These are phyloP conservation scores for Mantis religiosa DNA, from an alignment of 2,888 invertebrate species.

Conservation along the genomic window DNA sequence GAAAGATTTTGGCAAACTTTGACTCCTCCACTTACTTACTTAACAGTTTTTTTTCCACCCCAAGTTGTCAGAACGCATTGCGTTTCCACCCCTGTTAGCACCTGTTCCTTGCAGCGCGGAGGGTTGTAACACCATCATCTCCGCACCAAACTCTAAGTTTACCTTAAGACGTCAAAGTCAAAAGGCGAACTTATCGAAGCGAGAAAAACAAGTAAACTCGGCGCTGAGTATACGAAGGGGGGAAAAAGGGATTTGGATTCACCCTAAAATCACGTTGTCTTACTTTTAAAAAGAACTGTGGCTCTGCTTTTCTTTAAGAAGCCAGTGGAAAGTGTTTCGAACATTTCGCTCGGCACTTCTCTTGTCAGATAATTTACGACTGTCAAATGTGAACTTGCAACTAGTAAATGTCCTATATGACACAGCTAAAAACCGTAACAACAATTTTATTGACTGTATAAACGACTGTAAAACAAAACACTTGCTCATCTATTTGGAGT, in stretches of 20 bases:
- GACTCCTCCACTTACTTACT: neutral
- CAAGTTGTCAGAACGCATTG: neutral
- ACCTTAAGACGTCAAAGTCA: slow-evolving; percentile 1
- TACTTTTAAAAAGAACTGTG: neutral
- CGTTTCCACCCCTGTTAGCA: slow-evolving; percentile 5
- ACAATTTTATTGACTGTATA: neutral
- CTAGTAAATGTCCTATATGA: no score
- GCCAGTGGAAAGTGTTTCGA: neutral
- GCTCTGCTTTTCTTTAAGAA: neutral
- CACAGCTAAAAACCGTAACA: neutral
- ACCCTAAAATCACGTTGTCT: neutral
- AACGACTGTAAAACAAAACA: no score
- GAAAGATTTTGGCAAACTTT: neutral
- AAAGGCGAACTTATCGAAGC: slow-evolving; percentile 8
- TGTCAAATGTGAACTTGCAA: neutral
- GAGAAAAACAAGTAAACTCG: neutral
- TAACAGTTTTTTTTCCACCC: neutral
- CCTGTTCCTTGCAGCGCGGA: neutral
- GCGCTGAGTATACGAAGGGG: neutral
- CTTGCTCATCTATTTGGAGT: no score
- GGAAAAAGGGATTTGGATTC: neutral
- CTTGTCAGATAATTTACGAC: neutral
- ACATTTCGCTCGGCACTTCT: neutral
- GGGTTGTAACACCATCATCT: neutral
- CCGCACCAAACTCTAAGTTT: slow-evolving; percentile 2